phyloP scores from a whole-genome alignment of 2,113 vertebrate species.

The Piaya cayana region DNA sequence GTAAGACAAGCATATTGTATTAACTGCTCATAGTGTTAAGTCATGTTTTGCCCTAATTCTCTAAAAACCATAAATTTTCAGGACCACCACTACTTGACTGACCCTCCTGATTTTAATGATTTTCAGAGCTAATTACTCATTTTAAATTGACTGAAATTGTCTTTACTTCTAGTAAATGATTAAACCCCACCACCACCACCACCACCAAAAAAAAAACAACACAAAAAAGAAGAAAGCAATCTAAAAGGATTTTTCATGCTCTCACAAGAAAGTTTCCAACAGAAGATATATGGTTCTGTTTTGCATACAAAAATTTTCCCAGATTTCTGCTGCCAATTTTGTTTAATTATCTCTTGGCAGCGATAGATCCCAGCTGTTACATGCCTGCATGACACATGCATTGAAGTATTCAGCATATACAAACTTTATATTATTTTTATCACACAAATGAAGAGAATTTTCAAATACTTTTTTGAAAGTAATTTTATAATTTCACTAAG shows the following conservation, averaged over 20 bases:
- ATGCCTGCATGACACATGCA: constrained; percentile 16
- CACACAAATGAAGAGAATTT: neutral
- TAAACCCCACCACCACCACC: neutral
- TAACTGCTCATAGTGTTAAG: neutral
- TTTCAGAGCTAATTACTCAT: neutral
- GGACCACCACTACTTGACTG: neutral
- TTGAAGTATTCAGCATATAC: neutral
- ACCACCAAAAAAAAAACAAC: no score
- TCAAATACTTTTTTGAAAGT: neutral
- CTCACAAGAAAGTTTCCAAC: neutral
- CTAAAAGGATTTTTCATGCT: neutral
- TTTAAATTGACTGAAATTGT: neutral
- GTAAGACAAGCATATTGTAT: neutral
- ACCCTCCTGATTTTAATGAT: neutral
- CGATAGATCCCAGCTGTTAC: constrained; percentile 53
- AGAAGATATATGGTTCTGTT: constrained; percentile 19
- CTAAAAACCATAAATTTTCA: neutral
- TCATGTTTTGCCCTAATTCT: neutral
- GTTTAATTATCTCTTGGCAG: constrained; percentile 59
- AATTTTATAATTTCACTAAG: neutral
- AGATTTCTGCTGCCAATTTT: constrained; percentile 24
- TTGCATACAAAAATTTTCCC: constrained; percentile 39
- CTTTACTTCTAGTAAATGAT: neutral
- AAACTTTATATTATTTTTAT: neutral
- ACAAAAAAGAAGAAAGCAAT: neutral